Conservation (phyloP, 2,113 vertebrate genomes). For the Fukomys damarensis region DNA sequence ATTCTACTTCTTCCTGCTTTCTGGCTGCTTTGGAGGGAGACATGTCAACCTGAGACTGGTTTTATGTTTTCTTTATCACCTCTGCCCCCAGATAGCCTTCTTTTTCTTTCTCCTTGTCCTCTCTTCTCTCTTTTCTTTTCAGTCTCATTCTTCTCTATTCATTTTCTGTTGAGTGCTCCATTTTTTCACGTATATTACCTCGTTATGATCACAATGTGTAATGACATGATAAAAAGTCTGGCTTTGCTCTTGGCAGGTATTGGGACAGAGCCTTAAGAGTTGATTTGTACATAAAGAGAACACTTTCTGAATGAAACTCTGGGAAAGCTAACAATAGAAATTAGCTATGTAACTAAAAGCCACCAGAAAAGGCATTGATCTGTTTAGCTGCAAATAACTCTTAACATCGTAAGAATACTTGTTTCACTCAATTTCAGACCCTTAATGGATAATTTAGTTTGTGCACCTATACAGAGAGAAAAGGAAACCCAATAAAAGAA, state of each 20-base stretch:
- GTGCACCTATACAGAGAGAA: background rate
- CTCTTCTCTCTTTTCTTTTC: background rate
- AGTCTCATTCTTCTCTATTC: background rate
- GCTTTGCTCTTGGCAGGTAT: background rate
- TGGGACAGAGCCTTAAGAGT: background rate
- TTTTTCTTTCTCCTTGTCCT: background rate
- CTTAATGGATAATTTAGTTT: background rate
- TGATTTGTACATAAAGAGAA: background rate
- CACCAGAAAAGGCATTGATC: background rate
- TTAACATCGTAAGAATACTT: background rate
- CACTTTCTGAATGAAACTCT: background rate
- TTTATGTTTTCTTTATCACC: background rate
- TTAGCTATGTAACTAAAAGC: background rate
- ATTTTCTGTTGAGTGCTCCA: background rate
- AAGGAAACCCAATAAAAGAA: background rate
- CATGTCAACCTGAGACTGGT: accelerated
- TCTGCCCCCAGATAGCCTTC: background rate
- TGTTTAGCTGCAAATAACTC: background rate
- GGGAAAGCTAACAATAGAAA: background rate
- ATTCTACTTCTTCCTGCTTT: background rate
- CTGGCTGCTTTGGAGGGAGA: background rate
- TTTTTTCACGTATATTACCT: background rate
- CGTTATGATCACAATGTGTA: background rate
- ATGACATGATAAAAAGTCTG: background rate
- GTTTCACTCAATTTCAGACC: background rate